Evolutionary conservation across 1,140 invertebrate species (phyloP).

Genomic region (Stegodyphus mimosarum): DNA sequence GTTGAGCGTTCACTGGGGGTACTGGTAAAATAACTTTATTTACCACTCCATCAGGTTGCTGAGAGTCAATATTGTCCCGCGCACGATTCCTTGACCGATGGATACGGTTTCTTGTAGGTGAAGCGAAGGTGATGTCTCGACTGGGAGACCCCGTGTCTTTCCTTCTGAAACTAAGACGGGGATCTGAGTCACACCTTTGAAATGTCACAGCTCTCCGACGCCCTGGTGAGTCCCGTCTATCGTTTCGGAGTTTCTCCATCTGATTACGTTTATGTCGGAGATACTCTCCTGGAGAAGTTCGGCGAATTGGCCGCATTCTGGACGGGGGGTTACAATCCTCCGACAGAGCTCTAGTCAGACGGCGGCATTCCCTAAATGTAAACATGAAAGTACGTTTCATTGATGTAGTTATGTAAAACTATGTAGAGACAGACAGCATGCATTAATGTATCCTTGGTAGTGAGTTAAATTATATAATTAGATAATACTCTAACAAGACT

Average conservation of each 20-base stretch:
- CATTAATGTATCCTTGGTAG: too few species aligned
- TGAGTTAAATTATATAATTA: too few species aligned
- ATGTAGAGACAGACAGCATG: too few species aligned
- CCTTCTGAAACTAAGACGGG: background rate
- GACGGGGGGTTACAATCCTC: conserved; percentile 44
- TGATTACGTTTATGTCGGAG: conserved; percentile 40
- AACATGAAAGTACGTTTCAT: background rate
- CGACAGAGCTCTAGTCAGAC: conserved; percentile 29
- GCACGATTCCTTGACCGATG: background rate
- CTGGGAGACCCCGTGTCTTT: background rate
- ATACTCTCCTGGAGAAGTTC: conserved; percentile 47
- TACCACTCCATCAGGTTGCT: background rate
- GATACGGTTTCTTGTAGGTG: conserved; percentile 28
- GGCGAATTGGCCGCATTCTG: conserved; percentile 22
- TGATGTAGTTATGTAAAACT: background rate
- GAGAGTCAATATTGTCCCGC: background rate
- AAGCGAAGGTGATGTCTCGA: background rate
- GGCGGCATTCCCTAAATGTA: background rate
- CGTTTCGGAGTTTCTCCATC: conserved; percentile 32
- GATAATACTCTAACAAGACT: too few species aligned
- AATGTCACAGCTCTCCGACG: background rate
- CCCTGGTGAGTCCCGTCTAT: background rate
- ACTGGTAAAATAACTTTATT: background rate
- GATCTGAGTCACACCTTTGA: conserved; percentile 39
- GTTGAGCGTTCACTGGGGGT: background rate